These are phyloP conservation scores for Myotis myotis DNA, from an alignment of 2,797 vertebrate genomes.

Conservation along the genomic window DNA sequence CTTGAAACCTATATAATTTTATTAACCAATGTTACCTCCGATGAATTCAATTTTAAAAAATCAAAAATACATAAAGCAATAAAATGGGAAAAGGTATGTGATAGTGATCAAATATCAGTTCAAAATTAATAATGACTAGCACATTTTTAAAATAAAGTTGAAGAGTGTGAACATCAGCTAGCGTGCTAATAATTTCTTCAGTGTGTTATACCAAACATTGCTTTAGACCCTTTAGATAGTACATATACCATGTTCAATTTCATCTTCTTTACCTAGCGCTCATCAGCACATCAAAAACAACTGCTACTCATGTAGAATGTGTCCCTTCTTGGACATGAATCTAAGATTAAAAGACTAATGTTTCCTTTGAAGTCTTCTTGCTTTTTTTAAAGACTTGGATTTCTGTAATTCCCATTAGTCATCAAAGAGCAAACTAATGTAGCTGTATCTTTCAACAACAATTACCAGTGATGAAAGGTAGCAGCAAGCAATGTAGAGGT, in stretches of 20 bases:
- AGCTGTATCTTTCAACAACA: not conserved
- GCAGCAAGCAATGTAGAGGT: not conserved
- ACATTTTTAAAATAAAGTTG: not conserved
- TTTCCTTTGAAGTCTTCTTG: constrained; percentile 21
- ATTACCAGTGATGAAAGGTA: not conserved
- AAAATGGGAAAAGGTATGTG: not conserved
- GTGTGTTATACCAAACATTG: not conserved
- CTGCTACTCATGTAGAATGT: constrained; percentile 14
- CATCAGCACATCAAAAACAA: constrained; percentile 41
- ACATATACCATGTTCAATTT: constrained; percentile 57
- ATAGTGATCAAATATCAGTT: not conserved
- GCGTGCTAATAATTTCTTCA: not conserved
- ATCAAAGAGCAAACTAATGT: constrained; percentile 49
- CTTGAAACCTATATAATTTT: not conserved
- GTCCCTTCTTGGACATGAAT: constrained; percentile 37
- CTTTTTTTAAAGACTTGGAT: constrained; percentile 29
- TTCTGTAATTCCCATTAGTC: not conserved
- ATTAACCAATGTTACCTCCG: not conserved
- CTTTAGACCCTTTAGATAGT: not conserved
- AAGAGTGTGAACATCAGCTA: not conserved
- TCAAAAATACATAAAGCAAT: not conserved
- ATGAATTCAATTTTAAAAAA: not conserved
- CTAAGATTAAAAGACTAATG: not conserved
- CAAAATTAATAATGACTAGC: not conserved
- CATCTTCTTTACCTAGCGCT: constrained; percentile 15